Evolutionary conservation across 1,140 invertebrate genomes (phyloP).

Genomic region (Hylaeus volcanicus): DNA sequence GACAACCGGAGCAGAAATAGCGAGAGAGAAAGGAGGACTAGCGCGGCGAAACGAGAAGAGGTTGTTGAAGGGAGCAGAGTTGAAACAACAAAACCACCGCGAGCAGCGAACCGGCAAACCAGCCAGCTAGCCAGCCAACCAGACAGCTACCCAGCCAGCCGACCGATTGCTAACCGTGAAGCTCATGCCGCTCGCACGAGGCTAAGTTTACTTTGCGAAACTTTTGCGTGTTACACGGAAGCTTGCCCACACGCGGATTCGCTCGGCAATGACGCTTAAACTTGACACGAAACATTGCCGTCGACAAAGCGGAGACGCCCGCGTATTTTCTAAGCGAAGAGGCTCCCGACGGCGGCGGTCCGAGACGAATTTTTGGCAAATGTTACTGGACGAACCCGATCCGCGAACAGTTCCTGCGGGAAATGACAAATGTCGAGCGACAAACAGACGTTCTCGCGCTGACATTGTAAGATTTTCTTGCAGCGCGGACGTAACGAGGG

Average conservation of each 20-base stretch:
- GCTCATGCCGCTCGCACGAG: conserved; percentile 65
- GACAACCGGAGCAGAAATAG: neutral
- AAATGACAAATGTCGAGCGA: neutral
- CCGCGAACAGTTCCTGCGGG: too few species aligned
- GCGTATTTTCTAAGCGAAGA: too few species aligned
- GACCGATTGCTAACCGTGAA: conserved; percentile 56
- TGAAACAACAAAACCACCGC: conserved; percentile 73
- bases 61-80: conserved; percentile 65
- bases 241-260: conserved; percentile 29
- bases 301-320: neutral
- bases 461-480: neutral
- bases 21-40: neutral
- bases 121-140: conserved; percentile 53
- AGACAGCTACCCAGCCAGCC: conserved; percentile 56
- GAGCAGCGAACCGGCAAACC: conserved; percentile 65
- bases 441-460: neutral
- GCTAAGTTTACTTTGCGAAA: conserved; percentile 77
- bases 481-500: too few species aligned
- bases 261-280: conserved; percentile 53
- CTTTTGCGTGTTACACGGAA: conserved; percentile 62
- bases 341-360: too few species aligned
- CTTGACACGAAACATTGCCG: conserved; percentile 30
- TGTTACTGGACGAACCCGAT: neutral
- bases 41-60: conserved; percentile 44
- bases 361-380: conserved; percentile 13